These are phyloP conservation scores for Phyllotreta striolata DNA, from an alignment of 2,888 invertebrate genomes.

Conservation along the genomic window DNA sequence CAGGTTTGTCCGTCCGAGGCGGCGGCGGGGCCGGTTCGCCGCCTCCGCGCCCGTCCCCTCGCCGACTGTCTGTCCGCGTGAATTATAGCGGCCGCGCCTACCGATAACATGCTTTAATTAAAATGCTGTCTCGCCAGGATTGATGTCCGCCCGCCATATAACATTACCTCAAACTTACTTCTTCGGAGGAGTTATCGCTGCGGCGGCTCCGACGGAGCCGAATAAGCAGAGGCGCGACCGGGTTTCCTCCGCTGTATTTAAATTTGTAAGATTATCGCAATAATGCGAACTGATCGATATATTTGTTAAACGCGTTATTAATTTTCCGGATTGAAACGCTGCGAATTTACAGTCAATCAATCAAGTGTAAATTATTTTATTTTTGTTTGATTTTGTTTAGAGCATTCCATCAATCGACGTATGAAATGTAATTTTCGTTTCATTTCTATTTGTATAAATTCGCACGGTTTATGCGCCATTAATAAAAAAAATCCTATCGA, in stretches of 20 bases:
- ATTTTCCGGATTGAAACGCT: no score
- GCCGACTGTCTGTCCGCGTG: conserved; percentile 58
- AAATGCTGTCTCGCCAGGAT: conserved; percentile 63
- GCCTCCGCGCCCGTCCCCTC: conserved; percentile 14
- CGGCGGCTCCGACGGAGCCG: conserved; percentile 27
- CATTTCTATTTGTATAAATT: no score
- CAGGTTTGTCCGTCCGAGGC: conserved; percentile 59
- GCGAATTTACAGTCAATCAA: no score
- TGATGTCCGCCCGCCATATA: conserved; percentile 54
- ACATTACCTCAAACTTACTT: conserved; percentile 43
- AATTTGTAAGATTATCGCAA: conserved; percentile 3
- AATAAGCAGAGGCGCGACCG: conserved; percentile 27
- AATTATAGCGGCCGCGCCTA: conserved; percentile 62
- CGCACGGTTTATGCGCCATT: no score
- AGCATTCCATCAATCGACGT: no score
- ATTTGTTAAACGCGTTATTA: no score
- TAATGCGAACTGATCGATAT: no score
- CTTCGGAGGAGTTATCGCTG: conserved; percentile 38
- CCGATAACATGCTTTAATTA: conserved; percentile 65
- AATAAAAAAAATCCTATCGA: no score
- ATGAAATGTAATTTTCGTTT: no score
- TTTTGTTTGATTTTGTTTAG: no score
- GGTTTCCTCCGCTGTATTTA: no score
- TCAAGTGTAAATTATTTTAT: no score
- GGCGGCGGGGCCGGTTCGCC: conserved; percentile 49